Base-by-base conservation (phyloP, 2,113 vertebrate genomes). In the Pelodiscus sinensis region DNA sequence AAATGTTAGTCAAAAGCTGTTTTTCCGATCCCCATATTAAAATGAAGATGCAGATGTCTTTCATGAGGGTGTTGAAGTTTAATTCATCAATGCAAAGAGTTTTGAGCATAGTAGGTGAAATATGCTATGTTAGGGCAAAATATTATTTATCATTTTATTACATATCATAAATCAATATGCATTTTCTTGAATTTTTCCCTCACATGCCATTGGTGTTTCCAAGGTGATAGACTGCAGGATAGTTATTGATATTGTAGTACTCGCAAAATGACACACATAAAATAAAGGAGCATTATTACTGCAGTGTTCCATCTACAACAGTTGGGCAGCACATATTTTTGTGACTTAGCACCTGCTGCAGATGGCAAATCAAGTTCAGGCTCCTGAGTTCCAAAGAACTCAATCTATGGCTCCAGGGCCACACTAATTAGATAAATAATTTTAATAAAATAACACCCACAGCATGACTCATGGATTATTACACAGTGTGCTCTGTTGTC, bases 201-300 rank as follows among this genome's bases (percentile, higher is more conserved):
- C 92, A 16, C 65, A 24, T 89, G 22, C 84, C 93, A 51, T 73
- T 73, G 62, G 79, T 93, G 96, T 97, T 98, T 97, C 97, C 97
- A 97, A 97, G 96, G 97, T 96, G 95, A 98, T 94, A 84, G 51
- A 92, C 83, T 68, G 80, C 88, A 84, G 54, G 82, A 84, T 68
- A 94, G 82, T 44, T 95, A 51, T 27, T 80, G 58, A 90, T 90
- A 85, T 35, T 79, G 2, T 90, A 27, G 54, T 88, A 93, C 27
- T 87, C 88, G 54, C 81, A 18, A 52, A 50, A n/a, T 55, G 58
- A 71, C 31, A 13, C 1, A 73, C 51, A 89, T 31, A 58, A 71
- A 88, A 75, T n/a, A 19, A 81, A 29, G 90, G 86, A 75, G 68
- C 14, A 5, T 54, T 79, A 19, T 57, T 80, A 71, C 55, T n/a